Conservation (phyloP, 2,113 vertebrate species). For the Leucosticte australis region DNA sequence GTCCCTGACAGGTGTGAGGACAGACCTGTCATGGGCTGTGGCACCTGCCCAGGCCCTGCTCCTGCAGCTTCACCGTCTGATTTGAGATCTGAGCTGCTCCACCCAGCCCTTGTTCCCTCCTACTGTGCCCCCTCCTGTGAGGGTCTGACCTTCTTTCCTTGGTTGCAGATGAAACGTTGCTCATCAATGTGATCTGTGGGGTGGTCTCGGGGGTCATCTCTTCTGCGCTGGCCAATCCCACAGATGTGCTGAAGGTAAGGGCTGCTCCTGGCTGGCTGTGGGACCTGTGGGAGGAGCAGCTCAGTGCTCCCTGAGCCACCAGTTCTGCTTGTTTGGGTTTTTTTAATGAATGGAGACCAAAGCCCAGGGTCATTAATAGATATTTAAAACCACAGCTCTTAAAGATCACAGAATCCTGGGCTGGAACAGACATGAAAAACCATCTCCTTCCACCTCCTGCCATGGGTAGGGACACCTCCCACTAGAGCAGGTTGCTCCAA, state of each 20-base stretch:
- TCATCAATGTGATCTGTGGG: constrained; percentile 95
- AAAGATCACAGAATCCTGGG: neutral
- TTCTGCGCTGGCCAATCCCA: constrained; percentile 92
- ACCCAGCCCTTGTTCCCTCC: neutral
- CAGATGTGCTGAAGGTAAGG: constrained; percentile 94
- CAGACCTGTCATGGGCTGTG: neutral
- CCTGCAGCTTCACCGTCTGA: neutral
- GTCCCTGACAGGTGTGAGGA: neutral
- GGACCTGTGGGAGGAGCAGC: neutral
- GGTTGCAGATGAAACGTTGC: constrained; percentile 90
- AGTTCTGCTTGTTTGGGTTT: neutral
- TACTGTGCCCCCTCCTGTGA: fast-evolving
- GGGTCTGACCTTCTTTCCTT: neutral
- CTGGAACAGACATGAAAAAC: neutral
- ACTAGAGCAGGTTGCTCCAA: neutral
- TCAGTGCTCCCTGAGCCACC: neutral
- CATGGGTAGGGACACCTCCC: neutral
- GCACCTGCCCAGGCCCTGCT: neutral
- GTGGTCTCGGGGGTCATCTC: constrained; percentile 95
- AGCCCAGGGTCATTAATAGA: neutral
- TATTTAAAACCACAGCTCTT: neutral
- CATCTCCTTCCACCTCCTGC: neutral
- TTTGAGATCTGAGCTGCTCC: neutral
- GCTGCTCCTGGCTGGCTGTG: neutral
- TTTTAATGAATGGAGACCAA: no score